These are phyloP conservation scores for Scatophagus argus DNA, from an alignment of 2,113 vertebrate genomes.

Conservation along the genomic window DNA sequence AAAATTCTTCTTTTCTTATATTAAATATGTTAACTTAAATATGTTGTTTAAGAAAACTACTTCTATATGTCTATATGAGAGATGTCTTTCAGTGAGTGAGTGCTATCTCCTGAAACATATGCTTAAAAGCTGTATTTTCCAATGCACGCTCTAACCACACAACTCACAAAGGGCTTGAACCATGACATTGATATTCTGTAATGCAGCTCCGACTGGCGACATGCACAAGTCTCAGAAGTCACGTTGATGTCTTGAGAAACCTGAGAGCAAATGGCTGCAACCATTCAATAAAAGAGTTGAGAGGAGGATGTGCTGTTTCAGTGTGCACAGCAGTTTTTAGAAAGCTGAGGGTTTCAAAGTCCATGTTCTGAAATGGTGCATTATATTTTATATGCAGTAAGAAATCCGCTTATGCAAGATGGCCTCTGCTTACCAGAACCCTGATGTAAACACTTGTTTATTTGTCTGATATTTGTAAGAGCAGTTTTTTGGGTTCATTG, in stretches of 20 bases:
- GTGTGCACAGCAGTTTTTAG: neutral
- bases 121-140: neutral
- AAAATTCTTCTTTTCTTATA: neutral
- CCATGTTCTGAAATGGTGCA: neutral
- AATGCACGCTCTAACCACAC: neutral
- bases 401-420: neutral
- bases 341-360: slow-evolving; percentile 6
- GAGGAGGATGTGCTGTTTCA: slow-evolving; percentile 22
- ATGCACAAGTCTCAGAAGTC: slow-evolving; percentile 1
- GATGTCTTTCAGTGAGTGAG: neutral
- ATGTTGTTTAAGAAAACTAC: neutral
- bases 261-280: slow-evolving; percentile 46
- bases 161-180: slow-evolving; percentile 6
- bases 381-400: neutral
- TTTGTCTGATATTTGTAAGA: slow-evolving; percentile 1
- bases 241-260: slow-evolving; percentile 58
- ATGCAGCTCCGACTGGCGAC: neutral
- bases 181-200: slow-evolving; percentile 42
- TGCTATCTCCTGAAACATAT: neutral
- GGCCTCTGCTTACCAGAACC: neutral
- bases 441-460: neutral
- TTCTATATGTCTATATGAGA: neutral
- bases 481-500: slow-evolving; percentile 10
- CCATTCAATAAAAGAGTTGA: neutral
- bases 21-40: neutral